Evolutionary conservation across 2,113 vertebrate species (phyloP), one percentile per base, ranked within the genome.

Genomic region (Lepus timidus): DNA sequence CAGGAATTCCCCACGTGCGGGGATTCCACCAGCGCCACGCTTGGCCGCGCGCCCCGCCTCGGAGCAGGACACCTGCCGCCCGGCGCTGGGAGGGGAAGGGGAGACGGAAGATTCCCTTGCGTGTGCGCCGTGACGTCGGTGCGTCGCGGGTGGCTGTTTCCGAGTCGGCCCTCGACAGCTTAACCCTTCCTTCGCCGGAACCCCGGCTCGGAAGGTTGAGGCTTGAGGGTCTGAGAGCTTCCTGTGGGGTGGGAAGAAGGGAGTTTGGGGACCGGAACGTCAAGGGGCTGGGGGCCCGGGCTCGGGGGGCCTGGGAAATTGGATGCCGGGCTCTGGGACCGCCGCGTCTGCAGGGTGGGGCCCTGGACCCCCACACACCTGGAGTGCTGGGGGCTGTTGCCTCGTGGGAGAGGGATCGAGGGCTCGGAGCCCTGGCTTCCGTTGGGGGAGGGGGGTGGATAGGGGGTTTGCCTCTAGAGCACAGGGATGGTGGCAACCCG

Each of bases 91-190:
- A 20, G 85, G 51, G 94, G 92, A 76, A 31, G 1, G 31, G 49
- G 71, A 44, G 81, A 10, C 82, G 97, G 97, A 97, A 97, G 97
- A 92, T 97, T 96, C 97, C 97, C 91, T 92, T 94, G 90, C 92
- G 95, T 39, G 90, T 51, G 95, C 85, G 70, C 91, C 14, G 29
- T 96, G 96, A 95, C 95, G 95, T 94, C 88, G 93, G 88, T 71
- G 39, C 95, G 96, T 75, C 51, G 68, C 61, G 36, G 31, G 33
- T 5, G 44, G 83, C 68, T 3, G 44, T 93, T 95, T 95, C 93
- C 88, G 90, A 78, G 73, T 0, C 44, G 0, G 55, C n/a, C 39
- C 33, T 0, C 64, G 13, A 5, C 31, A 51, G 1, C 62, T 96
- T 97, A 95, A 97, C 97, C 79, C 90, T 88, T 95, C 2, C 76